These are phyloP conservation scores for Stegodyphus mimosarum DNA, from an alignment of 1,140 invertebrate genomes.

Conservation along the genomic window DNA sequence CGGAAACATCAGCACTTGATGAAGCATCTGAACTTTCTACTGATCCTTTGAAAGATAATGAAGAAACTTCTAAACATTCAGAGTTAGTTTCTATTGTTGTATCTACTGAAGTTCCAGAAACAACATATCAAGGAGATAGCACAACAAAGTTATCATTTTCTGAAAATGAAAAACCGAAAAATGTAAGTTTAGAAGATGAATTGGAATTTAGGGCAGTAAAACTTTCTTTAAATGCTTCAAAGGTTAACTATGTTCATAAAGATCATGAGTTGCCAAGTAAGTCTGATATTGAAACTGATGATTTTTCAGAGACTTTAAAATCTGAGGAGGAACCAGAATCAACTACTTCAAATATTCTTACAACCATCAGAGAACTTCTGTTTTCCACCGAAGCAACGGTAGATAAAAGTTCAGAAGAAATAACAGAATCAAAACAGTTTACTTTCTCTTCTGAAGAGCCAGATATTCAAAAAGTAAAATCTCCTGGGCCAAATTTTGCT, in stretches of 20 bases:
- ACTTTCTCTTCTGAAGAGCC: not conserved
- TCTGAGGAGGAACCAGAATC: not conserved
- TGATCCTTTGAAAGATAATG: not conserved
- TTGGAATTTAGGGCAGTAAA: not conserved
- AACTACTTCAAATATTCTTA: slow-evolving; percentile 3
- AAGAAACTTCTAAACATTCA: not conserved
- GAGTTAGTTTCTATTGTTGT: not conserved
- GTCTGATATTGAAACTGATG: not conserved
- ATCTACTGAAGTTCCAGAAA: not conserved
- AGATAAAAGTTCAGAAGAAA: not conserved
- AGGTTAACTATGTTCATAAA: not conserved
- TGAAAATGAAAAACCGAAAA: slow-evolving; percentile 7
- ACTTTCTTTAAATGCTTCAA: not conserved
- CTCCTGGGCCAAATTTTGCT: not conserved
- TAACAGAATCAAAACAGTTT: not conserved
- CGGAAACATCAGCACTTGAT: no score
- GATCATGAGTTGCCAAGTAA: not conserved
- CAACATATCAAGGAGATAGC: not conserved
- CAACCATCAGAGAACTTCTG: not conserved
- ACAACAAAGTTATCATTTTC: not conserved
- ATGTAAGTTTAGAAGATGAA: slow-evolving; percentile 26
- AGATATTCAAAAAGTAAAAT: not conserved
- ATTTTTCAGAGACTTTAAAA: not conserved
- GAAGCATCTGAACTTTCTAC: no score
- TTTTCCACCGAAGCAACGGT: not conserved